Conservation (phyloP, 2,113 vertebrate species). For the Columba livia region DNA sequence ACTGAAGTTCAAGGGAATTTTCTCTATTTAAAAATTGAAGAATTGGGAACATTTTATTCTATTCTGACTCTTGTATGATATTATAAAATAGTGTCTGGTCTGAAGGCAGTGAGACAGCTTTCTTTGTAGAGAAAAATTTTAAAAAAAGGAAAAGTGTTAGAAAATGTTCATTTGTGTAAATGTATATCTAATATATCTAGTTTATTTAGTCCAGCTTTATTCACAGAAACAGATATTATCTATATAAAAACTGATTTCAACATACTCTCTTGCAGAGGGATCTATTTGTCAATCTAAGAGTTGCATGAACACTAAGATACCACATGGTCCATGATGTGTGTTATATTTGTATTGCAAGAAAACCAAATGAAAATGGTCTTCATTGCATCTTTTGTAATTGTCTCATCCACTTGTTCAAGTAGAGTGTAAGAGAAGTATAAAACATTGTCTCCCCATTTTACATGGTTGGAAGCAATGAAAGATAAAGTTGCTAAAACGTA, state of each 20-base stretch:
- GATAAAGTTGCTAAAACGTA: background rate
- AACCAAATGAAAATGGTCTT: background rate
- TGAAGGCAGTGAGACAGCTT: background rate
- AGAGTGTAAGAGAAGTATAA: background rate
- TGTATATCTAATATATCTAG: background rate
- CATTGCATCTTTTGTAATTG: background rate
- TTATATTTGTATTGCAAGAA: background rate
- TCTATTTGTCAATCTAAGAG: background rate
- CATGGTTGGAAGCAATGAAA: background rate
- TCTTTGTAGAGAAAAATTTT: background rate
- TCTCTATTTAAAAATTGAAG: background rate
- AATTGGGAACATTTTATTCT: background rate
- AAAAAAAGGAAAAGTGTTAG: background rate
- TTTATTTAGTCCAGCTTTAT: background rate
- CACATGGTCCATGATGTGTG: background rate
- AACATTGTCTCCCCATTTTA: background rate
- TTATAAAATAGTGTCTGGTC: background rate
- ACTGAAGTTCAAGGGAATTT: background rate
- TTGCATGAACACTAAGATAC: background rate
- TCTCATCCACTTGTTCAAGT: background rate
- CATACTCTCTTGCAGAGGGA: background rate
- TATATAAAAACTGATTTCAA: background rate
- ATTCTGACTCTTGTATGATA: background rate
- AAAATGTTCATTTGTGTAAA: background rate
- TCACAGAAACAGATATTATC: background rate